A percentile compares a stretch with the other conserved stretches of the same genome.
These are phyloP conservation scores for Listrodromus nycthemerus DNA, from an alignment of 2,888 invertebrate species.

Conservation along the genomic window DNA sequence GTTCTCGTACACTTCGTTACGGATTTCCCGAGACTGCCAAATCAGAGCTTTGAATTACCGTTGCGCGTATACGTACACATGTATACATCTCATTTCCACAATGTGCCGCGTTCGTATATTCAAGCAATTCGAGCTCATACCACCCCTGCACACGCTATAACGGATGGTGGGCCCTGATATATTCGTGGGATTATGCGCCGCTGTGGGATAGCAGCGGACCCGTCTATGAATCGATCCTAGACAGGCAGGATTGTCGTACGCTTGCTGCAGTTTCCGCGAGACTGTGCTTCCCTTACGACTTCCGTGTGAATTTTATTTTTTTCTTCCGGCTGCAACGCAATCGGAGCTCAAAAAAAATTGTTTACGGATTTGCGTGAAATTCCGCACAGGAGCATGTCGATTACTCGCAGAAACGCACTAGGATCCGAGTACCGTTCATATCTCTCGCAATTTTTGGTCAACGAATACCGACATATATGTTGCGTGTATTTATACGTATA, in stretches of 20 bases:
- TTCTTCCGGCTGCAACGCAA: not conserved
- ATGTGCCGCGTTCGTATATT: constrained; percentile 4
- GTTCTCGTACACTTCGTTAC: not conserved
- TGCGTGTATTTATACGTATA: not conserved
- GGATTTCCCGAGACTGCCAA: constrained; percentile 18
- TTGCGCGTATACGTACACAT: not conserved
- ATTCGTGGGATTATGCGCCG: constrained; percentile 13
- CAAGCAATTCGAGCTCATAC: constrained; percentile 1
- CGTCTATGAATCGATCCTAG: constrained; percentile 17
- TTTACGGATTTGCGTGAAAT: not conserved
- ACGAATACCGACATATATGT: not conserved
- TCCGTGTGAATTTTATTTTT: not conserved
- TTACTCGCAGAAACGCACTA: not conserved
- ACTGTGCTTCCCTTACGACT: not conserved
- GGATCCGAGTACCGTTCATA: not conserved
- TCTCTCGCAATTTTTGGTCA: not conserved
- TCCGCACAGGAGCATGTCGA: not conserved
- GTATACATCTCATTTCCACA: not conserved
- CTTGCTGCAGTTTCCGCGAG: not conserved
- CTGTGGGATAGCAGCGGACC: not conserved
- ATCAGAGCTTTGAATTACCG: constrained; percentile 13
- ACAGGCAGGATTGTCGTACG: constrained; percentile 3
- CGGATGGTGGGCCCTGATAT: not conserved
- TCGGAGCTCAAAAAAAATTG: constrained; percentile 3
- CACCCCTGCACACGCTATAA: not conserved